A percentile compares a stretch with the other conserved stretches of the same genome.
These are phyloP conservation scores for Galerucella calmariensis DNA, from an alignment of 2,888 invertebrate species.

Conservation along the genomic window DNA sequence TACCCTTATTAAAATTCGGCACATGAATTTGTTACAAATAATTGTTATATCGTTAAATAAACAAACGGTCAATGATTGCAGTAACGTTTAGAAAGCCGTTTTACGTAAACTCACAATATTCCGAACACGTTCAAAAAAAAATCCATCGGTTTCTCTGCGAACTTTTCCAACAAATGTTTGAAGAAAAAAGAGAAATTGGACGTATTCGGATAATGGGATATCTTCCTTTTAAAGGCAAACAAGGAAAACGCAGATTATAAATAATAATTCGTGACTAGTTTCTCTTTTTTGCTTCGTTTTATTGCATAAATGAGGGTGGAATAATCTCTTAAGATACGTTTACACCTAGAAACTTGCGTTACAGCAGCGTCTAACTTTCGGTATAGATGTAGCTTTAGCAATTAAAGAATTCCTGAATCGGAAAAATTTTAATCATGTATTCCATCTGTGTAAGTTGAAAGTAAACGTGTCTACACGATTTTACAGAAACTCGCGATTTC, in stretches of 20 bases:
- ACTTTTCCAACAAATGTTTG: conserved; percentile 20
- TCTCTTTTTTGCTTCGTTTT: background rate
- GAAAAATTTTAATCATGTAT: too few relatives aligned
- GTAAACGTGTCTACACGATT: too few relatives aligned
- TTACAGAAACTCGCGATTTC: background rate
- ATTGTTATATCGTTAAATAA: conserved; percentile 1
- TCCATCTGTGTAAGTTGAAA: too few relatives aligned
- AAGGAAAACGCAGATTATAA: conserved; percentile 8
- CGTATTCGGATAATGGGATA: background rate
- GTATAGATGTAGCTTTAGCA: too few relatives aligned
- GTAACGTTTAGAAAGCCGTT: conserved; percentile 27
- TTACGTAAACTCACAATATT: background rate
- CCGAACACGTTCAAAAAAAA: conserved; percentile 9
- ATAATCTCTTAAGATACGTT: too few relatives aligned
- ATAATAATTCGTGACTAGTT: conserved; percentile 3
- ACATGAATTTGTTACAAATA: background rate
- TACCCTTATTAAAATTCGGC: background rate
- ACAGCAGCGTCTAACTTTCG: too few relatives aligned
- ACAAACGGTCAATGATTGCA: conserved; percentile 1
- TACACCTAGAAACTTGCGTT: too few relatives aligned
- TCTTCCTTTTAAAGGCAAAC: conserved; percentile 13
- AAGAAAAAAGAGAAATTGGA: conserved; percentile 32
- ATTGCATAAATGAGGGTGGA: background rate
- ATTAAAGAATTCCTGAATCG: too few relatives aligned
- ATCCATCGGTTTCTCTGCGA: conserved; percentile 19